Evolutionary conservation across 2,888 invertebrate genomes (phyloP).

Genomic region (Schizotus pectinicornis): DNA sequence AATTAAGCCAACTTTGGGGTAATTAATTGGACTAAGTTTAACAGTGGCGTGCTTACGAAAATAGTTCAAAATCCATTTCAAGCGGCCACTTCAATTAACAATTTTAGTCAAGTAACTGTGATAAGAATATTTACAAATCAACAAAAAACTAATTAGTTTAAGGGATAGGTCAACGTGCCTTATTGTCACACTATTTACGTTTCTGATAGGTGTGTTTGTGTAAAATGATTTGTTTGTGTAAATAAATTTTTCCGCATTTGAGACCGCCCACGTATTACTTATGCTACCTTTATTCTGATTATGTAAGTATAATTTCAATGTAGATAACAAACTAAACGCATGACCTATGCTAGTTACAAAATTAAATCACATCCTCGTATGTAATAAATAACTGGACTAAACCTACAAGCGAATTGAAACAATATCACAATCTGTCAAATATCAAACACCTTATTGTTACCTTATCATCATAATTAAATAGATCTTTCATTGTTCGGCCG

Average conservation of each 20-base stretch:
- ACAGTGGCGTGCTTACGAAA: no score
- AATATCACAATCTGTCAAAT: constrained; percentile 30
- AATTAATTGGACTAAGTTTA: no score
- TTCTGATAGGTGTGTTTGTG: background rate
- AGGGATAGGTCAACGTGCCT: constrained; percentile 21
- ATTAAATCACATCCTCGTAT: constrained; percentile 20
- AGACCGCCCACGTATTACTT: background rate
- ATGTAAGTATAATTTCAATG: background rate
- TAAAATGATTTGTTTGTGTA: constrained; percentile 10
- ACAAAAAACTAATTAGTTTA: constrained; percentile 8
- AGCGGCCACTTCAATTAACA: no score
- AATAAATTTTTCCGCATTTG: constrained; percentile 4
- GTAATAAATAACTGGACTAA: constrained; percentile 17
- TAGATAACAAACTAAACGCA: constrained; percentile 12
- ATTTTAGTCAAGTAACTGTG: constrained; percentile 26
- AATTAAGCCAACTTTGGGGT: no score
- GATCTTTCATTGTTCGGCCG: constrained; percentile 15
- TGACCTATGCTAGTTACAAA: constrained; percentile 4
- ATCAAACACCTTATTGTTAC: constrained; percentile 22
- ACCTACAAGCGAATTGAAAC: constrained; percentile 18
- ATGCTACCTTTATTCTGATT: constrained; percentile 8
- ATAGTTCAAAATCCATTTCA: no score
- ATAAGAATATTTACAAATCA: constrained; percentile 29
- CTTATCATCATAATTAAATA: constrained; percentile 26
- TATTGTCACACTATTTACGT: constrained; percentile 16